Evolutionary conservation across 2,113 vertebrate species (phyloP), one percentile per base, ranked within the genome.

Genomic region (Bubo scandiacus): DNA sequence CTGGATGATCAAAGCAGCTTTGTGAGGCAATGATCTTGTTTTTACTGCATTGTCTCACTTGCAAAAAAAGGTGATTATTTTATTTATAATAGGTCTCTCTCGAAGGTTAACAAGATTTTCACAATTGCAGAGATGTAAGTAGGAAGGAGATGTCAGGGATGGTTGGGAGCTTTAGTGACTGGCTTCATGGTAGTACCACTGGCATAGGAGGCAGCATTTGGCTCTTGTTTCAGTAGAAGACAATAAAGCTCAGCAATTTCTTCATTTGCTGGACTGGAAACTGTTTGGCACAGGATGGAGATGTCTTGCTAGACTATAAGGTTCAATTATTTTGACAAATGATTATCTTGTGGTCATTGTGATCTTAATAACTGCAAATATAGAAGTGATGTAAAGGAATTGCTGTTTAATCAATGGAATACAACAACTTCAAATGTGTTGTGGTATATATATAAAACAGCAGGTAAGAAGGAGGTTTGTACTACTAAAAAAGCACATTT

Each of bases 1-100:
- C 55, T 47, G 43, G 27, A 74, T 11, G 79, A 95, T 80, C 92
- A 93, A 91, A 95, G 86, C 72, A 86, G 63, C 43, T 90, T 88
- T 66, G 59, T 92, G 93, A 94, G 29, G 68, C 70, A 92, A 57
- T 30, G 29, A 61, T 47, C 40, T 79, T 81, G 61, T 13, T 86
- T 94, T 72, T 54, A 88, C 20, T 77, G 59, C 36, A 30, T 2
- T 16, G 66, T 43, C 36, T 94, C 23, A 52, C 68, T 86, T 88
- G 55, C 42, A 72, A 49, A 86, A 90, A 55, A n/a, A 30, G 40
- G 27, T n/a, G 26, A 81, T 78, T 74, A 72, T 78, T 58, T 81
- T 78, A 70, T 86, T 90, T 71, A 81, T 47, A 81, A 57, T 7
- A 47, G 27, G 26, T 77, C 27, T 90, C 27, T 63, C 79, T 90